Evolutionary conservation across 1,140 invertebrate species (phyloP).

Genomic region (Harlomillsia oculata): DNA sequence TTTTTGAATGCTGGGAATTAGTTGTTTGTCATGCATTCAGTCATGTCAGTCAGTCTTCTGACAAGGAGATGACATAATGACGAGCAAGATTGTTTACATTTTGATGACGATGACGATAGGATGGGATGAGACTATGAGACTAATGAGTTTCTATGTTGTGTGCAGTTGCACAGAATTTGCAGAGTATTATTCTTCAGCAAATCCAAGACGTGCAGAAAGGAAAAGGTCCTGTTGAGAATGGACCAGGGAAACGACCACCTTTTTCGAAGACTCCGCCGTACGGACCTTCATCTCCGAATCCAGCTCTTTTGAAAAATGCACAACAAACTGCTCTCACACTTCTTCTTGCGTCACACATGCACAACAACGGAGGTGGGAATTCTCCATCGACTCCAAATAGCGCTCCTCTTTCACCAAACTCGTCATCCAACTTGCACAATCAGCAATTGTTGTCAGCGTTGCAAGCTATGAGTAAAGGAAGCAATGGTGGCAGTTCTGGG

Average conservation of each 20-base stretch:
- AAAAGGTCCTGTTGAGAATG: conserved; percentile 22
- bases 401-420: conserved; percentile 30
- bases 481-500: neutral
- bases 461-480: conserved; percentile 37
- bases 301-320: conserved; percentile 35
- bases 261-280: conserved; percentile 23
- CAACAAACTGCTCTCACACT: conserved; percentile 40
- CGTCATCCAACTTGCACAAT: conserved; percentile 32
- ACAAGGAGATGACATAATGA: neutral
- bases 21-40: neutral
- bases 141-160: no score
- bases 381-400: conserved; percentile 18
- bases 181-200: conserved; percentile 44
- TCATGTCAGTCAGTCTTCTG: neutral
- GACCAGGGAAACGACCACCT: conserved; percentile 15
- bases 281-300: conserved; percentile 13
- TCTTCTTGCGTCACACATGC: conserved; percentile 38
- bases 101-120: neutral
- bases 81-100: neutral
- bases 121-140: neutral
- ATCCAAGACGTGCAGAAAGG: conserved; percentile 39
- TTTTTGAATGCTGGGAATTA: no score
- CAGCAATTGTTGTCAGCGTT: conserved; percentile 38
- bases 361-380: conserved; percentile 18
- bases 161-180: conserved; percentile 46